Evolutionary conservation across 2,113 vertebrate genomes (phyloP).

Genomic region (Copsychus sechellarum): DNA sequence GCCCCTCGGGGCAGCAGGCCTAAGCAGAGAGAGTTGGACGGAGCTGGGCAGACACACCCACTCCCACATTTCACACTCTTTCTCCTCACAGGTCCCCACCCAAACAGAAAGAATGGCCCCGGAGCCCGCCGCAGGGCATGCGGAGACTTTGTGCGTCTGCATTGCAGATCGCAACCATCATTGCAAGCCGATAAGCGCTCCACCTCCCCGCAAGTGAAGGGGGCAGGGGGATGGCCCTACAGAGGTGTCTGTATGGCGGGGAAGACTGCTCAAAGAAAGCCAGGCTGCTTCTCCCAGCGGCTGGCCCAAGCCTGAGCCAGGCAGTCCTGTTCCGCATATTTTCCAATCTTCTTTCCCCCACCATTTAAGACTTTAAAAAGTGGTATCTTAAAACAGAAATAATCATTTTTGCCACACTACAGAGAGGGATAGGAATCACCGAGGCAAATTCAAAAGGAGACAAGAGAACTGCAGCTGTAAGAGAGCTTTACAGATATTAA

Average conservation of each 20-base stretch:
- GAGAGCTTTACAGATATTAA: not conserved
- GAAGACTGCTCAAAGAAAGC: not conserved
- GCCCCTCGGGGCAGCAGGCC: not conserved
- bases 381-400: not conserved
- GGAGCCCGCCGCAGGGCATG: not conserved
- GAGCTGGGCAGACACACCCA: not conserved
- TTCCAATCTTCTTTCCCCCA: not conserved
- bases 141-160: not conserved
- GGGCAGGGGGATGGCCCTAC: rapidly evolving
- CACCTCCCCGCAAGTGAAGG: not conserved
- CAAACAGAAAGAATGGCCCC: not conserved
- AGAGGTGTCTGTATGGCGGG: rapidly evolving
- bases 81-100: not conserved
- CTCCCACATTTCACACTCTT: not conserved
- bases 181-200: not conserved
- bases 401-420: not conserved
- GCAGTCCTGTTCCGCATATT: not conserved
- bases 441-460: not conserved
- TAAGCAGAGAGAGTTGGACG: rapidly evolving
- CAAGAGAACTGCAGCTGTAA: not conserved
- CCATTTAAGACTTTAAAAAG: not conserved
- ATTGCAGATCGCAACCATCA: not conserved
- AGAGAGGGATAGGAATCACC: not conserved
- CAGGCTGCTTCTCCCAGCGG: not conserved
- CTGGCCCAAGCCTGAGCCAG: not conserved